Evolutionary conservation across 2,888 invertebrate species (phyloP), one percentile per base, ranked within the genome.

Genomic region (Pecten maximus): DNA sequence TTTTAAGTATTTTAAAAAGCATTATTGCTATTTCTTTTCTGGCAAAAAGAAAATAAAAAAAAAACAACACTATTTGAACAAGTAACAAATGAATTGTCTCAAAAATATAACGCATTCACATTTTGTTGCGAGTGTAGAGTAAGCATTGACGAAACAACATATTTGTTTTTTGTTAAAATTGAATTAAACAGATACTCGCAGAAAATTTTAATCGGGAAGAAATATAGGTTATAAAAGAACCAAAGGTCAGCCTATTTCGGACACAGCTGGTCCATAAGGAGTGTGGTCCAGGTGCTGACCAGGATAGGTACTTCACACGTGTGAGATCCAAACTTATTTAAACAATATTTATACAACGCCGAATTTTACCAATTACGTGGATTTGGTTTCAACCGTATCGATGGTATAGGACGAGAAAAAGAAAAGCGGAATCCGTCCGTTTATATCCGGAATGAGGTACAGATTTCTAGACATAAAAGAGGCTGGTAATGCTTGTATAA

Each of bases 281-380:
- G 74, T 74, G 74, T 74, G 28, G 74, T 35, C 74, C 74, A 74
- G 74, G 74, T 74, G 74, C 74, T 74, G 74, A 74, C 74, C 74
- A 28, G 74, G 74, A 74, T 54, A 54, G 23, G 54, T 54, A 54
- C 74, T 74, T 8, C 74, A 74, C 74, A 74, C 74, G 74, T 74
- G 74, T 74, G 19, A 35, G 74, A 74, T 74, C 74, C 74, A 35
- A 74, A 28, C 74, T 28, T 28, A 74, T 74, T 74, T 35, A 74
- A 74, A 74, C 74, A 74, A 74, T 74, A 74, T 74, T 74, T 74
- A 74, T 74, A 74, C 74, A 74, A 74, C 74, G 74, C 74, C 74
- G 23, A 74, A 74, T 74, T 74, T 28, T 74, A 74, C 74, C 74
- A 74, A 74, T 74, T 74, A 74, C 12, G 12, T 28, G 23, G 74